Base-by-base conservation (phyloP, 2,113 vertebrate species). In the Salminus brasiliensis region DNA sequence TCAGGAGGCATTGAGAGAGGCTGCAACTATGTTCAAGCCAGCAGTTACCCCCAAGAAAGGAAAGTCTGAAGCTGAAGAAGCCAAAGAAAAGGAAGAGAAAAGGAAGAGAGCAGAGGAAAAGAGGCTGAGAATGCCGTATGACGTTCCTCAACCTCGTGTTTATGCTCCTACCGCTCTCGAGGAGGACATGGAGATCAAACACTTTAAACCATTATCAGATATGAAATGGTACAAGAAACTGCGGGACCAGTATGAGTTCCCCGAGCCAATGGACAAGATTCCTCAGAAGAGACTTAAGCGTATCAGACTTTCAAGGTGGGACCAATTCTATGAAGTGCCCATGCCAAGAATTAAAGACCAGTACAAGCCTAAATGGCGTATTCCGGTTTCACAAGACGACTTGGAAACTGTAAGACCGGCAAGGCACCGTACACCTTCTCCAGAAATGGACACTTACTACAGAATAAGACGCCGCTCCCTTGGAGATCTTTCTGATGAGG, bases 151-250 rank as follows among this genome's bases (percentile, higher is more conserved):
- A 71, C 94, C 95, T 81, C 97, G 95, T 78, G 92, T 92, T 55
- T 77, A 86, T 36, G 93, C 89, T 83, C 93, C 88, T 0, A 80
- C 91, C 29, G 87, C 89, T 68, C 88, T 97, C 41, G 95, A 97
- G 80, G 96, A 98, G 90, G 96, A 99, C 68, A 92, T 95, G 32
- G 93, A 81, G 76, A 99, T 99, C 69, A 99, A 99, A 89, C 94
- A 96, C 76, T 99, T 94, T 79, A 92, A 96, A 82, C 98, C 98
- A 21, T 91, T 98, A 80, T 99, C 98, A 68, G 97, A 99, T 83
- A 98, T 99, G 96, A 99, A 97, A 84, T 99, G 98, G 98, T 99
- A 99, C 86, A 98, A 96, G 91, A 97, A 92, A 82, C 87, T 99
- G n/a, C 89, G 97, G 57, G 97, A 99, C 87, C 96, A 98, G 23